Percentiles rank a stretch among this genome's conserved stretches.
Conservation (phyloP, 2,888 invertebrate species). For the Tethea ocularis region DNA sequence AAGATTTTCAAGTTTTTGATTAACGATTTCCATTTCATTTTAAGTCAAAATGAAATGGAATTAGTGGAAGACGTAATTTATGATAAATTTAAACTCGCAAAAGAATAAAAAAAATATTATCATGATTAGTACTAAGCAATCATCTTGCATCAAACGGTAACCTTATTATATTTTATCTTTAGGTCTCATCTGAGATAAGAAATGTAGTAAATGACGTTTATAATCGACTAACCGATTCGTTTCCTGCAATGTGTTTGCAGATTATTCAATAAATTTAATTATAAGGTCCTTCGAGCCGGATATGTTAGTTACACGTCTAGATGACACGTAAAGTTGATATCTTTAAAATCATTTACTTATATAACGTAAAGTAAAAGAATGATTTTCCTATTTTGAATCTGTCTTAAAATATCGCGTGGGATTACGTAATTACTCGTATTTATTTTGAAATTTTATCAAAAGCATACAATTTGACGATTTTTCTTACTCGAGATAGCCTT, state of each 20-base stretch:
- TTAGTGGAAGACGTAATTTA: not conserved
- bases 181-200: not conserved
- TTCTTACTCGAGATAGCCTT: too few species aligned
- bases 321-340: not conserved
- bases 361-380: not conserved
- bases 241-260: conserved; percentile 11
- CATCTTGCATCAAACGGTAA: not conserved
- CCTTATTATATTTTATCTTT: not conserved
- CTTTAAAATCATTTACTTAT: not conserved
- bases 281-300: conserved; percentile 20
- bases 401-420: not conserved
- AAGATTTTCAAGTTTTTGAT: too few species aligned
- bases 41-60: too few species aligned
- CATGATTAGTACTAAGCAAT: not conserved
- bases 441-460: too few species aligned
- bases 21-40: too few species aligned
- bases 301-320: conserved; percentile 5
- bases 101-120: not conserved
- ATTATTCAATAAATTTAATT: conserved; percentile 24
- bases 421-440: not conserved
- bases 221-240: not conserved
- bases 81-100: not conserved
- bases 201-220: conserved; percentile 17
- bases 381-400: not conserved
- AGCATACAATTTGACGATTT: too few species aligned